phyloP scores from a whole-genome alignment of 2,797 vertebrate genomes.

The Acestrorhynchus altus region DNA sequence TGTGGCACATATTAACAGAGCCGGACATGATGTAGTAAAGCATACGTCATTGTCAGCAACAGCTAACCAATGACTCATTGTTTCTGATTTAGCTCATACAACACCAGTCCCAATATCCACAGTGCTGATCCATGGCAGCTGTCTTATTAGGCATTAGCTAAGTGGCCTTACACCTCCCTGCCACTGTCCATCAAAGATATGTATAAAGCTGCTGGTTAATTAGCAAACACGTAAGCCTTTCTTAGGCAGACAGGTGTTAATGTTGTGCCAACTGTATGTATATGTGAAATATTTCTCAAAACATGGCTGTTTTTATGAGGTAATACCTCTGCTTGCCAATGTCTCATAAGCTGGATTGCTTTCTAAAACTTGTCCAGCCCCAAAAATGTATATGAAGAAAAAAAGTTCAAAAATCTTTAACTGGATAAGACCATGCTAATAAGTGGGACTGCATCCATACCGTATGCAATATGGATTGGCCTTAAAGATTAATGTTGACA shows the following conservation, averaged over 20 bases:
- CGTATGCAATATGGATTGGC: conserved; percentile 9
- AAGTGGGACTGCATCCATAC: neutral
- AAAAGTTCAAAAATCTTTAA: no score
- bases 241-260: neutral
- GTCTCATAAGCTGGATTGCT: no score
- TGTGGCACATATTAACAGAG: neutral
- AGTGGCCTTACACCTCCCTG: neutral
- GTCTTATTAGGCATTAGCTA: conserved; percentile 8
- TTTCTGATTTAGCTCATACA: conserved; percentile 22
- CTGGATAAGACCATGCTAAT: no score
- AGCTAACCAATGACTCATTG: conserved; percentile 31
- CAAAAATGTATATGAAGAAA: no score
- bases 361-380: no score
- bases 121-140: neutral
- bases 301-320: neutral
- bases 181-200: neutral
- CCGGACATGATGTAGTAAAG: neutral
- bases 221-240: neutral
- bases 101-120: neutral
- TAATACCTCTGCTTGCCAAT: no score
- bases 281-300: neutral
- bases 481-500: conserved; percentile 28
- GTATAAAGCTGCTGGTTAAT: neutral
- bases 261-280: neutral
- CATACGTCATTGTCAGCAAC: conserved; percentile 29